These are phyloP conservation scores for Hypothenemus hampei DNA, from an alignment of 1,140 invertebrate genomes.

Conservation along the genomic window DNA sequence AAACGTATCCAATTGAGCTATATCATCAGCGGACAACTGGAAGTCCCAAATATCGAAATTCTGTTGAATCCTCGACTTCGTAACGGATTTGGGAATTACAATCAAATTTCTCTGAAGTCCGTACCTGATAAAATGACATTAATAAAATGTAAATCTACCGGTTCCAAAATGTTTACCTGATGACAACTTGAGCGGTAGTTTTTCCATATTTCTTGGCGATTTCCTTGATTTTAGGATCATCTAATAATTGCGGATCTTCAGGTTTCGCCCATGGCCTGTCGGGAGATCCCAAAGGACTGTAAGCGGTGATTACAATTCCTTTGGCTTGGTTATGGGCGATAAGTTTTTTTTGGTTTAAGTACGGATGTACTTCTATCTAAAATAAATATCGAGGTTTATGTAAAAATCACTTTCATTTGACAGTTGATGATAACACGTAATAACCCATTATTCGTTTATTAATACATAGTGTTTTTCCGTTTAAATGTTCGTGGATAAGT, in stretches of 20 bases:
- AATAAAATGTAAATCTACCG: constrained; percentile 59
- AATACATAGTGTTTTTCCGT: too few species aligned
- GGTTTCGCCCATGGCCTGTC: constrained; percentile 63
- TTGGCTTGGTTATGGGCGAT: constrained; percentile 64
- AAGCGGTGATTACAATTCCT: constrained; percentile 70
- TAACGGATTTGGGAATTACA: constrained; percentile 37
- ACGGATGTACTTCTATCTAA: constrained; percentile 71
- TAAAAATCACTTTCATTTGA: too few species aligned
- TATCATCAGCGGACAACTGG: constrained; percentile 31
- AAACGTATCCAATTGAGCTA: constrained; percentile 31
- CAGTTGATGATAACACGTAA: too few species aligned
- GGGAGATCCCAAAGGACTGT: constrained; percentile 71
- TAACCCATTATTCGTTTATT: too few species aligned
- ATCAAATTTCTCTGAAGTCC: constrained; percentile 32
- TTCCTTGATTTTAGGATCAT: constrained; percentile 54
- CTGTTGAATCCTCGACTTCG: constrained; percentile 32
- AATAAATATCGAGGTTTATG: too few species aligned
- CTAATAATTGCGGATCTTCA: constrained; percentile 52
- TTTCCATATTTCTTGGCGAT: constrained; percentile 36
- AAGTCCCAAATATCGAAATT: constrained; percentile 38
- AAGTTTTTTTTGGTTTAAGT: constrained; percentile 50
- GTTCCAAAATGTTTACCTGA: constrained; percentile 34
- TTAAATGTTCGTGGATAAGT: too few species aligned
- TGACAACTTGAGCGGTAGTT: constrained; percentile 34
- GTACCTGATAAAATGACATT: constrained; percentile 38